Conservation (phyloP, 2,888 invertebrate species). For the Carabus problematicus region DNA sequence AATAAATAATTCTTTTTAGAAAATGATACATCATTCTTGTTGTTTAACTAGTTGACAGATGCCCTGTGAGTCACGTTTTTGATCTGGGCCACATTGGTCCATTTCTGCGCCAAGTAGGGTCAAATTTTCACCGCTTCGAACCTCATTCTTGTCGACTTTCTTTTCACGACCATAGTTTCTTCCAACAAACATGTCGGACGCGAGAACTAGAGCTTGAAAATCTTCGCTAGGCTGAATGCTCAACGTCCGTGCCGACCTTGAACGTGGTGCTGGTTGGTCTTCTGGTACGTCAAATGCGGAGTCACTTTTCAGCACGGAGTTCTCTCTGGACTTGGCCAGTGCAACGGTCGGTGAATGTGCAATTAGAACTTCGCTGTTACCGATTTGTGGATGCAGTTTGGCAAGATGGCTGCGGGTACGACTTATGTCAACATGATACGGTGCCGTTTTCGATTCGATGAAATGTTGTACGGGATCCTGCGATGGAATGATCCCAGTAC, state of each 20-base stretch:
- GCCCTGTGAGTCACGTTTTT: constrained; percentile 72
- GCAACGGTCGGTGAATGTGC: constrained; percentile 51
- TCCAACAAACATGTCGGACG: constrained; percentile 29
- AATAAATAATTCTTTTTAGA: constrained; percentile 2
- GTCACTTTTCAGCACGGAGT: constrained; percentile 22
- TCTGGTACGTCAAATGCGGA: constrained; percentile 20
- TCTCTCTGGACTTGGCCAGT: constrained; percentile 46
- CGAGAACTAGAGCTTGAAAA: constrained; percentile 28
- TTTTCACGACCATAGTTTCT: constrained; percentile 45
- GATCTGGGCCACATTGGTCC: constrained; percentile 79
- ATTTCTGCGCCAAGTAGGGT: constrained; percentile 69
- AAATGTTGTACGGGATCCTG: constrained; percentile 61
- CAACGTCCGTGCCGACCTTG: constrained; percentile 20
- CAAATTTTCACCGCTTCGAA: constrained; percentile 55
- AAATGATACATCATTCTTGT: constrained; percentile 11
- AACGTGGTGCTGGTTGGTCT: not conserved
- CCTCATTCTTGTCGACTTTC: constrained; percentile 49
- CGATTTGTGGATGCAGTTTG: constrained; percentile 49
- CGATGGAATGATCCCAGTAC: constrained; percentile 28
- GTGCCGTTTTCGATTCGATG: constrained; percentile 70
- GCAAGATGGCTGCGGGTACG: constrained; percentile 50
- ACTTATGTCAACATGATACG: constrained; percentile 72
- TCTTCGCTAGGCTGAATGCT: constrained; percentile 17
- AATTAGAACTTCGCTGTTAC: constrained; percentile 50
- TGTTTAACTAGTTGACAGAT: constrained; percentile 61